phyloP scores from a whole-genome alignment of 2,797 vertebrate species.

The Gobio occitaniae region DNA sequence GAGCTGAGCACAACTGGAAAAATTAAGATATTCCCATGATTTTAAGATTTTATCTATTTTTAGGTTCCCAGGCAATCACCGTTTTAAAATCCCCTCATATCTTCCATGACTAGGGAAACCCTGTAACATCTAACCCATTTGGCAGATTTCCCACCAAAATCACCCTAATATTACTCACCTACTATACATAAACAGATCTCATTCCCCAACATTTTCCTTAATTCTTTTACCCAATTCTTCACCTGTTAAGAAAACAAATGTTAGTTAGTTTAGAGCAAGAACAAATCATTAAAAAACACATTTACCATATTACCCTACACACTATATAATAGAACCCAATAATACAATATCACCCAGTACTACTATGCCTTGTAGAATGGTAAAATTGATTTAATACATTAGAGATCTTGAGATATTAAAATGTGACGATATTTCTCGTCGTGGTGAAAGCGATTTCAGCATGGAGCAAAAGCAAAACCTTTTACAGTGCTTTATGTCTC shows the following conservation, averaged over 20 bases:
- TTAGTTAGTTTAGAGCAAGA: constrained; percentile 25
- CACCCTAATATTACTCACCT: constrained; percentile 83
- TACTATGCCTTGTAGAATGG: too few species aligned
- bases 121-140: not conserved
- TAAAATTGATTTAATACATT: not conserved
- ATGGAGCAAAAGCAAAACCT: not conserved
- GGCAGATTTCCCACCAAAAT: not conserved
- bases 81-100: not conserved
- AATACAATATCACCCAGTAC: not conserved
- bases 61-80: not conserved
- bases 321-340: not conserved
- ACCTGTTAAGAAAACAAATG: constrained; percentile 78
- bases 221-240: constrained; percentile 99
- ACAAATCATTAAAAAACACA: not conserved
- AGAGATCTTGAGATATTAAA: too few species aligned
- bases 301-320: not conserved
- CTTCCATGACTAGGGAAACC: not conserved
- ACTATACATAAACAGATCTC: constrained; percentile 99
- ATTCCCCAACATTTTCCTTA: constrained; percentile 99
- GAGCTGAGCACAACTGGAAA: not conserved
- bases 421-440: too few species aligned
- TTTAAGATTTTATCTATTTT: not conserved
- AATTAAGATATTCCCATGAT: not conserved
- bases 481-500: too few species aligned
- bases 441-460: not conserved